A percentile compares a stretch with the other conserved stretches of the same genome.
phyloP scores from a whole-genome alignment of 2,797 vertebrate genomes.

The Ctenosaura bakeri region DNA sequence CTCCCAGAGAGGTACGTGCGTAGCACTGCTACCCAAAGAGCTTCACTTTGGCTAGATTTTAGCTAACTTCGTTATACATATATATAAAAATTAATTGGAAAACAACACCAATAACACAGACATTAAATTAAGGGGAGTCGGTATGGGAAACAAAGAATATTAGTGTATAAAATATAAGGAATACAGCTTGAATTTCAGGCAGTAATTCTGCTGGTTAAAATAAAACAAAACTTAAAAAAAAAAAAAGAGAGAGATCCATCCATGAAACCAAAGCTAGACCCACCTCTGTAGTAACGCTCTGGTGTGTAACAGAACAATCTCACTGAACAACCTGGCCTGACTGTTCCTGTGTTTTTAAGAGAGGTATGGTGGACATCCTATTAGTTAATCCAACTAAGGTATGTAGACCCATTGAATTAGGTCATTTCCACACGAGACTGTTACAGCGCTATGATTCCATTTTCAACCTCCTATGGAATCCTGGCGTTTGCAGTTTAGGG shows the following conservation, averaged over 20 bases:
- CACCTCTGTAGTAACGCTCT: constrained; percentile 32
- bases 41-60: not conserved
- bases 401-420: no score
- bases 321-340: no score
- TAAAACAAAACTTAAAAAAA: constrained; percentile 22
- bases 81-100: constrained; percentile 66
- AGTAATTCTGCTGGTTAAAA: constrained; percentile 65
- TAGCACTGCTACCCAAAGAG: not conserved
- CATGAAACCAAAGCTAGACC: constrained; percentile 39
- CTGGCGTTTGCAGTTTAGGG: no score
- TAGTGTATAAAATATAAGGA: constrained; percentile 76
- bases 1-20: not conserved
- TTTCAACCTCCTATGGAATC: no score
- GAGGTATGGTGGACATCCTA: not conserved
- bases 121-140: constrained; percentile 76
- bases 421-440: no score
- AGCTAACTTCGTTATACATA: constrained; percentile 22
- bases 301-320: not conserved
- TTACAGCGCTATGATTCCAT: no score
- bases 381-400: no score
- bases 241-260: constrained; percentile 41
- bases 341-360: not conserved
- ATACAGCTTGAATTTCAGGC: constrained; percentile 68
- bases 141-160: constrained; percentile 71
- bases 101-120: constrained; percentile 43